Evolutionary conservation across 1,140 invertebrate genomes (phyloP).

Genomic region (Heliconius hermathena): DNA sequence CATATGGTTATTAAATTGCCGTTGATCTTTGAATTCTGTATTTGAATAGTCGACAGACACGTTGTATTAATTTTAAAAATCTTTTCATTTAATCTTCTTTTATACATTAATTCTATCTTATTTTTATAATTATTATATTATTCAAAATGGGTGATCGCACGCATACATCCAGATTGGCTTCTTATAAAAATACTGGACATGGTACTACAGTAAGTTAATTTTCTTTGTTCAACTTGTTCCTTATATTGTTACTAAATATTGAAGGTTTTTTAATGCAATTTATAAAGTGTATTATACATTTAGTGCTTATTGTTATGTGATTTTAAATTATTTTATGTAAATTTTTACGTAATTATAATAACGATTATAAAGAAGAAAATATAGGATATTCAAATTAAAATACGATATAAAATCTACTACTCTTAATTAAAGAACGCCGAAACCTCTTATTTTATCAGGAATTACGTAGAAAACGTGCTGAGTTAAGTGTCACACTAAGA

Average conservation of each 20-base stretch:
- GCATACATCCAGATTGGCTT: conserved; percentile 56
- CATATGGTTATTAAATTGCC: conserved; percentile 20
- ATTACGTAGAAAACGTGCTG: conserved; percentile 92
- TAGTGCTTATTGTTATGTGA: no score
- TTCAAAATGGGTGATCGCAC: conserved; percentile 56
- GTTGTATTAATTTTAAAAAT: background rate
- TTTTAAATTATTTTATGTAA: no score
- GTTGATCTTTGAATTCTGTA: conserved; percentile 27
- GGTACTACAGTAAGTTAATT: conserved; percentile 59
- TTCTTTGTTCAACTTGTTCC: conserved; percentile 27
- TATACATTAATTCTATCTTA: background rate
- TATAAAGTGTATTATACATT: no score
- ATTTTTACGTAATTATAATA: no score
- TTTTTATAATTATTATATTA: background rate
- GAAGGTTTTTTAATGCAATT: no score
- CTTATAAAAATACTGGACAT: conserved; percentile 66
- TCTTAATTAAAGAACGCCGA: background rate
- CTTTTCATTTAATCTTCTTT: background rate
- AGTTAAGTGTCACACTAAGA: conserved; percentile 93
- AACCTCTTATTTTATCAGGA: conserved; percentile 83
- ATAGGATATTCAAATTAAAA: no score
- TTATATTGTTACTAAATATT: background rate
- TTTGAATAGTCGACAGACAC: background rate
- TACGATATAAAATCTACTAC: no score
- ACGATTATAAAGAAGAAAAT: no score